A percentile compares a stretch with the other conserved stretches of the same genome.
phyloP scores from a whole-genome alignment of 2,888 invertebrate species.

The Fissipunctia ypsillon region DNA sequence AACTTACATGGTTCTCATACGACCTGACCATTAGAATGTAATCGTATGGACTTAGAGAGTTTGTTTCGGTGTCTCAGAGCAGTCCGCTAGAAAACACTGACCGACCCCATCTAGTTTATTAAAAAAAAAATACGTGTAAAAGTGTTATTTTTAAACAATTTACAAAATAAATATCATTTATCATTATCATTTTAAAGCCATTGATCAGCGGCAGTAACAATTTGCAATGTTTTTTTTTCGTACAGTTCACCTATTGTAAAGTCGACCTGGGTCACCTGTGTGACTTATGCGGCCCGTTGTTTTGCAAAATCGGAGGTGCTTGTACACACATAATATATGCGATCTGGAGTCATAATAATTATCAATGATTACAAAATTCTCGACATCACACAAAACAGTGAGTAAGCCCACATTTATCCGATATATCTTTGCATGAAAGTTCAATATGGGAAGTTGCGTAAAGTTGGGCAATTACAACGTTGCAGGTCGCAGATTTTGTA shows the following conservation, averaged over 20 bases:
- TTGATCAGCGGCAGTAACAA: not conserved
- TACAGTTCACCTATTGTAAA: slow-evolving; percentile 7
- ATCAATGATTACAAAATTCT: slow-evolving; percentile 27
- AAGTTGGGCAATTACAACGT: slow-evolving; percentile 80
- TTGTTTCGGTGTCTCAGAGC: not conserved
- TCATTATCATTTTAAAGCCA: not conserved
- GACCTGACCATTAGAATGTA: not conserved
- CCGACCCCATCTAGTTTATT: not conserved
- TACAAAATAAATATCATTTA: not conserved
- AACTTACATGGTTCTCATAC: not conserved
- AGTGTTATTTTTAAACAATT: not conserved
- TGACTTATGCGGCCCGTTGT: not conserved
- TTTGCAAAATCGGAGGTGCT: not conserved
- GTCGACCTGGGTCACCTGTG: not conserved
- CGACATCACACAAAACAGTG: slow-evolving; percentile 40
- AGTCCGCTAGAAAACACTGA: not conserved
- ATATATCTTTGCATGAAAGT: slow-evolving; percentile 77
- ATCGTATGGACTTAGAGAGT: not conserved
- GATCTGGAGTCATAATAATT: slow-evolving; percentile 31
- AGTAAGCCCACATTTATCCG: slow-evolving; percentile 56
- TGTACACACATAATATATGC: not conserved
- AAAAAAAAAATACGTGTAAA: not conserved
- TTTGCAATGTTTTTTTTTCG: not conserved
- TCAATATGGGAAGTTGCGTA: slow-evolving; percentile 84
- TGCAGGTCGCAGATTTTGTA: slow-evolving; percentile 83